Conservation (phyloP, 1,140 invertebrate species). For the Littorina saxatilis region DNA sequence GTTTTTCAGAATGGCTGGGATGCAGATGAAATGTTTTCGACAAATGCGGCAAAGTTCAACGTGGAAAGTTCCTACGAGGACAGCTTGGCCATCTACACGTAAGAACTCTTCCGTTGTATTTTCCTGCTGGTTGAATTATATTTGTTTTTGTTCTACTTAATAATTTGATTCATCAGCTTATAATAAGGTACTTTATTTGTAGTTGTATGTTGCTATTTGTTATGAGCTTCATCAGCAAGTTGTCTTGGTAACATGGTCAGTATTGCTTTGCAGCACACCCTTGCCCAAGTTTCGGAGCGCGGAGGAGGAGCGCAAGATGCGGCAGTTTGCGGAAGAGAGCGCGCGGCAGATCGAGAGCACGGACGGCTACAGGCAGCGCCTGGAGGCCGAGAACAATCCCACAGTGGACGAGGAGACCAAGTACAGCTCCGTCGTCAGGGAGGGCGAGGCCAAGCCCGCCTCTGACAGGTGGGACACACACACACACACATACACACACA, state of each 20-base stretch:
- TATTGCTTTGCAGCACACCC: not conserved
- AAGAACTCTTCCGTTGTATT: too few relatives aligned
- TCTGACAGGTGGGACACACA: too few relatives aligned
- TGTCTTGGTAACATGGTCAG: too few relatives aligned
- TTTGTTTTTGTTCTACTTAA: too few relatives aligned
- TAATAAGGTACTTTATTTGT: too few relatives aligned
- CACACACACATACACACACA: too few relatives aligned
- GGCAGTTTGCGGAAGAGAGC: slow-evolving; percentile 90
- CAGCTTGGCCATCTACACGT: slow-evolving; percentile 89
- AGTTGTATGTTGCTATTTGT: too few relatives aligned
- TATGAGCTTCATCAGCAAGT: too few relatives aligned
- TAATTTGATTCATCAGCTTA: too few relatives aligned
- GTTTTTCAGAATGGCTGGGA: slow-evolving; percentile 91
- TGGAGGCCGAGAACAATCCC: slow-evolving; percentile 83
- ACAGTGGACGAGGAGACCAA: slow-evolving; percentile 84
- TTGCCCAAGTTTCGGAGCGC: not conserved
- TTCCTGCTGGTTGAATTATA: too few relatives aligned
- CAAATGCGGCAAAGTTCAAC: slow-evolving; percentile 93
- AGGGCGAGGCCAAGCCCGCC: not conserved
- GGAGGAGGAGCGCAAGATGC: slow-evolving; percentile 58
- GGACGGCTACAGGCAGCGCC: slow-evolving; percentile 85
- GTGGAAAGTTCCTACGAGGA: slow-evolving; percentile 92
- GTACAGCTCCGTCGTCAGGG: slow-evolving; percentile 78
- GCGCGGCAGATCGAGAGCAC: slow-evolving; percentile 93
- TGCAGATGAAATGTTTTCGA: slow-evolving; percentile 94